Evolutionary conservation across 2,888 invertebrate genomes (phyloP), one percentile per base, ranked within the genome.

Genomic region (Troilus luridus): DNA sequence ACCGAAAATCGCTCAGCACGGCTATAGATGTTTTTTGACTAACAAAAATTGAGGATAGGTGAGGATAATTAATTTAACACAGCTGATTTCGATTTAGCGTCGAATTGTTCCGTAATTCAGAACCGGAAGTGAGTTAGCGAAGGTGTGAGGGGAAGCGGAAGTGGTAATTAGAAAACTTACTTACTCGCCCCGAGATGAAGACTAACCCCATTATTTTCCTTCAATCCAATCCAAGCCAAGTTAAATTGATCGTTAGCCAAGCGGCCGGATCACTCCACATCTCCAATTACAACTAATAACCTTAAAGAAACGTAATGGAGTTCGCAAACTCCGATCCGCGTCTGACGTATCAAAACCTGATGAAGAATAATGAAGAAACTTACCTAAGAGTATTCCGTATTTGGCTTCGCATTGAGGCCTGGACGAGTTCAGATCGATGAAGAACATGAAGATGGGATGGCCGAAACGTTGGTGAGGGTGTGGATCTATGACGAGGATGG

Each of bases 401-500:
- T 92, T 93, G 41, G 92, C 92, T 41, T 93, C 93, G 92, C 95
- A 95, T 56, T 93, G 92, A 19, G 92, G 89, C 81, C 93, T 93
- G 24, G 93, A 93, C 58, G 93, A 92, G 81, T 93, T 93, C 60
- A 93, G 92, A 92, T 95, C 94, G 81, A 95, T 93, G 93, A 94
- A 94, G 93, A 95, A 95, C 91, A 95, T 94, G 64, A 94, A 93
- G 14, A 95, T 94, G 67, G 95, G 94, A 93, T 95, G 95, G 19
- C 95, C 95, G 93, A 95, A 95, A 92, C 94, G 94, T n/a, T 94
- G 94, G 10, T 93, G 92, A 0, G 95, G 95, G 92, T 94, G 95
- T 1, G 95, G 95, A 92, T 95, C 95, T 88, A 94, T 93, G 92
- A 93, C 93, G 92, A 93, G 92, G 93, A 93, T 93, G 92, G 93